Evolutionary conservation across 1,140 invertebrate genomes (phyloP), one percentile per base, ranked within the genome.

Genomic region (Drosophila ficusphila): DNA sequence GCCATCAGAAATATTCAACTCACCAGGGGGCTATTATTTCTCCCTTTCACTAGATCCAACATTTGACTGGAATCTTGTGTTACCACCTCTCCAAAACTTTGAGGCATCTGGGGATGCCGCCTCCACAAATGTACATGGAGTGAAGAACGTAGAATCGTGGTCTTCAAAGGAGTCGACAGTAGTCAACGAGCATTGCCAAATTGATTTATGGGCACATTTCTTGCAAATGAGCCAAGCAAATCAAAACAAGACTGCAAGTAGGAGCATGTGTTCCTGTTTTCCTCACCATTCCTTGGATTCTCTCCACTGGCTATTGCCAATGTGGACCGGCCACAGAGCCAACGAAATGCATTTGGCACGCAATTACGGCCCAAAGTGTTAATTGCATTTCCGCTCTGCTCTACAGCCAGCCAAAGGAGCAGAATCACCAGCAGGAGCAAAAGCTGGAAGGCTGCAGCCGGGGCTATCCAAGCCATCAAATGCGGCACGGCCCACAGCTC

Each of bases 281-380:
- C 11, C 27, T 21, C 33, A 25, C 42, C 19, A 47, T 16, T 19
- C 8, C 54, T 27, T 44, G 1, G 9, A 4, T 11, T 36, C 5
- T 14, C n/a, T 34, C 25, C 36, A 12, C 36, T 19, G 44, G 23
- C 31, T 31, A 53, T 33, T 16, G 39, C 48, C n/a, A 11, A 46
- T 33, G 51, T 41, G 67, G 57, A 56, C 47, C 38, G 36, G 29
- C 62, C 54, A 41, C 57, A 62, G 42, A 49, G 67, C 76, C 72
- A 56, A 54, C 76, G 56, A 86, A 86, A 81, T 82, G 81, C 73
- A 88, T 88, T 86, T 88, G 76, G 81, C 82, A 88, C 81, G 81
- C 81, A 86, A 86, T 86, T 86, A 86, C 74, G 77, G 81, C 81
- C 82, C 68, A 86, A 86, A 88, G 81, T 88, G 81, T 86, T 86